Evolutionary conservation across 2,797 vertebrate genomes (phyloP).

Genomic region (Coreius guichenoti): DNA sequence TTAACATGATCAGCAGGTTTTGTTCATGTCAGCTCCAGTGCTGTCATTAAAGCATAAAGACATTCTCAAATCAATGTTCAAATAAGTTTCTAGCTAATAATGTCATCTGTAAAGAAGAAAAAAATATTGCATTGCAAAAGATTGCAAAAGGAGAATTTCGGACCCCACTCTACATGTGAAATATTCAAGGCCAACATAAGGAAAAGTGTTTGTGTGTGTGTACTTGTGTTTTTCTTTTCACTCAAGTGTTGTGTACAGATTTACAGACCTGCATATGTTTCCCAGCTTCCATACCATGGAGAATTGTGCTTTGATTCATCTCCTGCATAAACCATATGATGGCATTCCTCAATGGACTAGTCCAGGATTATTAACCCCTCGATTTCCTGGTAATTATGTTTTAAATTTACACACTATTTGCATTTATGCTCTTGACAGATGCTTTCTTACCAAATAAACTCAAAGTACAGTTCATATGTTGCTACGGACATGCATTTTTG

Average conservation of each 20-base stretch:
- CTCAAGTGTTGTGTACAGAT: constrained; percentile 16
- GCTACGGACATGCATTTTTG: background rate
- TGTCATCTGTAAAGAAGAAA: background rate
- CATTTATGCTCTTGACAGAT: constrained; percentile 4
- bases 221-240: background rate
- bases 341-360: constrained; percentile 15
- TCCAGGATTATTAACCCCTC: constrained; percentile 17
- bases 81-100: background rate
- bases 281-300: constrained; percentile 5
- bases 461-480: background rate
- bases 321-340: constrained; percentile 12
- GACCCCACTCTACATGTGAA: background rate
- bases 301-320: constrained; percentile 25
- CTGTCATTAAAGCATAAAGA: background rate
- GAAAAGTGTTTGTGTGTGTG: constrained; percentile 7
- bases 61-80: background rate
- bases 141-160: background rate
- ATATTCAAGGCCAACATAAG: background rate
- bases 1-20: background rate
- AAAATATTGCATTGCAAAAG: background rate
- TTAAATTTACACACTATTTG: constrained; percentile 22
- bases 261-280: constrained; percentile 23
- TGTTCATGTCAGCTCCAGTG: background rate
- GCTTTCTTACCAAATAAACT: constrained; percentile 16
- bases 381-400: constrained; percentile 12